Conservation (phyloP, 1,140 invertebrate genomes). For the Calephelis nemesis region DNA sequence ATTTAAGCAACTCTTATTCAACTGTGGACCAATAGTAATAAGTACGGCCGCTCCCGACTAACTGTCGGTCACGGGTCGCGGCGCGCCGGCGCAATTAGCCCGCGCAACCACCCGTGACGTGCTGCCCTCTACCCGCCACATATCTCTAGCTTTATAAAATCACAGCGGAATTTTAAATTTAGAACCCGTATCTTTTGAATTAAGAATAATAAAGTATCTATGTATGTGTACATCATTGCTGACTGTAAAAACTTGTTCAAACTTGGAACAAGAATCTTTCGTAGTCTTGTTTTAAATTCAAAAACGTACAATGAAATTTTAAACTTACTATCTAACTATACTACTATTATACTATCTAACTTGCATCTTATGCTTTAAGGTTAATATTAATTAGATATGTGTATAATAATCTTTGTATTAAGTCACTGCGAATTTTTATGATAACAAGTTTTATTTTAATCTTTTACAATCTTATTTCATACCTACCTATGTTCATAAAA, state of each 20-base stretch:
- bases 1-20: constrained; percentile 17
- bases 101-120: constrained; percentile 45
- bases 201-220: too few relatives aligned
- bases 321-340: too few relatives aligned
- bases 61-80: constrained; percentile 57
- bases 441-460: constrained; percentile 24
- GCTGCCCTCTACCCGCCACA: constrained; percentile 17
- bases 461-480: background rate
- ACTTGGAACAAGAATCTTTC: too few relatives aligned
- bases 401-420: too few relatives aligned
- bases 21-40: constrained; percentile 20
- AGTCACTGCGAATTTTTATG: too few relatives aligned
- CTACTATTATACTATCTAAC: too few relatives aligned
- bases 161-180: background rate
- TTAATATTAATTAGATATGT: background rate
- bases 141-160: background rate
- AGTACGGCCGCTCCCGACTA: constrained; percentile 41
- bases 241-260: too few relatives aligned
- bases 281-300: too few relatives aligned
- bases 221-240: too few relatives aligned
- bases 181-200: background rate
- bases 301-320: background rate
- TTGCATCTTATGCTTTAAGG: background rate
- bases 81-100: constrained; percentile 40
- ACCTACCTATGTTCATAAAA: background rate